Base-by-base conservation (phyloP, 35 echinoderm and acorn worm genomes). In the Eucidaris tribuloides region DNA sequence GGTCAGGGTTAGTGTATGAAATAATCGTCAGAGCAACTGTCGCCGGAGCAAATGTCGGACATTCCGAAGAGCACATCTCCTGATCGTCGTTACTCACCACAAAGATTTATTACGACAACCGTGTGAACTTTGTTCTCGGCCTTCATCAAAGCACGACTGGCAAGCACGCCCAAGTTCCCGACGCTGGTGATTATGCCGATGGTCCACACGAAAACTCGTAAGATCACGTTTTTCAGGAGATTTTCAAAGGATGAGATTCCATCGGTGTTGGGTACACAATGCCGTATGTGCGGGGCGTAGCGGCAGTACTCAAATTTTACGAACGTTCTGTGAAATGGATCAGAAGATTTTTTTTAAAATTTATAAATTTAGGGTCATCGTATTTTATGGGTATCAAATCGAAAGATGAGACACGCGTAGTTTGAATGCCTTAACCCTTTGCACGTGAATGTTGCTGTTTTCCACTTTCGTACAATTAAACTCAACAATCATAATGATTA, bases 201-300 rank as follows among this genome's bases (percentile, higher is more conserved):
- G 4, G 90, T 99, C 96, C 96, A 99, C 5, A 99, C 90, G 31
- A 84, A 90, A 1, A 87, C 66, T 25, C 91, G 78, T 35, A 99
- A 35, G 32, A 93, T 64, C 3, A 70, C 50, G 50, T 89, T 88
- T 42, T 82, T 87, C 31, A 99, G 42, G 11, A 99, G 83, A 30
- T 99, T 93, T 23, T 93, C 83, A 28, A 86, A 79, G 0, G 96
- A 90, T 7, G 96, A 99, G 25, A 99, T 99, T 19, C 96, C 96
- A 33, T 99, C 90, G 4, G 96, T 81, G 38, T 85, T 83, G 0
- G 96, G 96, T 7, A 42, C 59, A 48, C 96, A 99, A 20, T 88
- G 89, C 14, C 86, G 74, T 0, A 93, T 91, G 58, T 93, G 91
- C n/a, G 79, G 78, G 18, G 65, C 96, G 61, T 89, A 99, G 58